These are phyloP conservation scores for Andrena bicolor DNA, from an alignment of 2,888 invertebrate species.

Conservation along the genomic window DNA sequence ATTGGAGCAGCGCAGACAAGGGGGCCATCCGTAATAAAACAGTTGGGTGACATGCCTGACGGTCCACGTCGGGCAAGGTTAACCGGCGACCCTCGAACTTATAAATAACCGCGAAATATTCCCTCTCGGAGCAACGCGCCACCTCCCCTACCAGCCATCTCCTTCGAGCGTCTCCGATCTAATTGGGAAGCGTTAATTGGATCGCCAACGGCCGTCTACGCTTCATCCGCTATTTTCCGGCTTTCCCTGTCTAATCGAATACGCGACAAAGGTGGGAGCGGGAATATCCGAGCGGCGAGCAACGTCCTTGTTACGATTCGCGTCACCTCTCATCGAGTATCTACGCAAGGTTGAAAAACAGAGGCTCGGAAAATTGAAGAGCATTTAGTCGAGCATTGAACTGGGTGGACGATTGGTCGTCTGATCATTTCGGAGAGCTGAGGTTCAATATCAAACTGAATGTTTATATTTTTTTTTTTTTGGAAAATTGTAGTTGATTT, in stretches of 20 bases:
- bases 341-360: not conserved
- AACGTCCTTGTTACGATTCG: not conserved
- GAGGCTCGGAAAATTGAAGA: too few relatives aligned
- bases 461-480: too few relatives aligned
- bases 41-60: constrained; percentile 76
- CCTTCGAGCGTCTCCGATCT: constrained; percentile 33
- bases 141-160: constrained; percentile 3
- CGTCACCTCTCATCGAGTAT: not conserved
- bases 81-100: constrained; percentile 81
- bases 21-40: constrained; percentile 67
- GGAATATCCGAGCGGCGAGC: not conserved
- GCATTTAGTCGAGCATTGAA: too few relatives aligned
- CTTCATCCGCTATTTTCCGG: constrained; percentile 12
- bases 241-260: not conserved
- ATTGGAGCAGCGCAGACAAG: constrained; percentile 64
- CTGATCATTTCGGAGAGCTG: too few relatives aligned
- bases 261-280: not conserved
- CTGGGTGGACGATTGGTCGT: too few relatives aligned
- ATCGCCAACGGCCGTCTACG: constrained; percentile 19
- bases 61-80: constrained; percentile 82
- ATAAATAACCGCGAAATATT: constrained; percentile 79
- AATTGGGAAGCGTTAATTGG: constrained; percentile 58
- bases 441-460: too few relatives aligned
- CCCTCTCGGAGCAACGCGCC: constrained; percentile 56
- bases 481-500: too few relatives aligned